These are phyloP conservation scores for Myiagra hebetior DNA, from an alignment of 2,113 vertebrate species.

Conservation along the genomic window DNA sequence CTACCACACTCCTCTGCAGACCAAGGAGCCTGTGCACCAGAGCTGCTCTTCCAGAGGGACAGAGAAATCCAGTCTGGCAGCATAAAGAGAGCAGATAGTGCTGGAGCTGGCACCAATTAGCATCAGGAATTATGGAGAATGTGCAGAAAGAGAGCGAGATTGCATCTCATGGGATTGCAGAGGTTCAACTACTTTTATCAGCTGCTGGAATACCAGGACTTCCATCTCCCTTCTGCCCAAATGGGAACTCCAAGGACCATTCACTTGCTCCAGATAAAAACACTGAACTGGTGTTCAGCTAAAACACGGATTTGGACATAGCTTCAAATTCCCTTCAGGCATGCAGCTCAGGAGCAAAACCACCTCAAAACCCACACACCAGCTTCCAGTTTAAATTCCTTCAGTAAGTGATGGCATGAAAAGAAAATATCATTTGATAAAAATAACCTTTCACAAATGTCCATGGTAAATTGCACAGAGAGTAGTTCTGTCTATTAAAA, in stretches of 20 bases:
- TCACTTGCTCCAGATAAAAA: not conserved
- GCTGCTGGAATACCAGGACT: not conserved
- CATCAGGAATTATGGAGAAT: not conserved
- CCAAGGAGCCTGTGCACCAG: not conserved
- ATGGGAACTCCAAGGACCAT: not conserved
- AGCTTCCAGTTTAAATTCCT: not conserved
- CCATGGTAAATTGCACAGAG: not conserved
- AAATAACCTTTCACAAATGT: not conserved
- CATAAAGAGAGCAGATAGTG: not conserved
- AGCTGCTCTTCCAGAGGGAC: not conserved
- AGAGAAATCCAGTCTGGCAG: not conserved
- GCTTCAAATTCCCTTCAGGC: not conserved
- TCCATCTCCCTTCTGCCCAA: not conserved
- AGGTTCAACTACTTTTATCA: not conserved
- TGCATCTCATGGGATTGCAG: not conserved
- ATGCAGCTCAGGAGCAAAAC: not conserved
- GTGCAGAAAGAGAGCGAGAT: not conserved
- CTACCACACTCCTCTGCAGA: rapidly evolving
- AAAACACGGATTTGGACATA: not conserved
- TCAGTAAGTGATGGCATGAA: not conserved
- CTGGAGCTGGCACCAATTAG: not conserved
- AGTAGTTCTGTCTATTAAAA: not conserved
- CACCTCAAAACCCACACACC: not conserved
- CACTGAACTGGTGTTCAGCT: not conserved
- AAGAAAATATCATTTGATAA: not conserved